A percentile compares a stretch with the other conserved stretches of the same genome.
These are phyloP conservation scores for Artemia franciscana DNA, from an alignment of 1,140 invertebrate species.

Conservation along the genomic window DNA sequence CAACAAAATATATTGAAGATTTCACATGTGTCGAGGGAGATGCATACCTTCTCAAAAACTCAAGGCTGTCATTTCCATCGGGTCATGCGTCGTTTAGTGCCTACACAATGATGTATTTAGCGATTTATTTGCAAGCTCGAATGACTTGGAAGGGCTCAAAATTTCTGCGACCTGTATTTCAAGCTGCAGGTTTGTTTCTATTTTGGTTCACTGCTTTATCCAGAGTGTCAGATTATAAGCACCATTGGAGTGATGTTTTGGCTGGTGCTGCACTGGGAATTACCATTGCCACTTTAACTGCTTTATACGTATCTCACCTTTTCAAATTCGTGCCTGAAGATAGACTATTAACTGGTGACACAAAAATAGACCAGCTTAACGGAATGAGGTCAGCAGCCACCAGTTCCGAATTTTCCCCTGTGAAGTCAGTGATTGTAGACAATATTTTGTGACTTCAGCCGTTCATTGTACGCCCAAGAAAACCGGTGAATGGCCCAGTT, in stretches of 20 bases:
- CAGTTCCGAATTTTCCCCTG: too few relatives aligned
- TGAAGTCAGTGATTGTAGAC: too few relatives aligned
- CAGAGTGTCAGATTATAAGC: conserved; percentile 80
- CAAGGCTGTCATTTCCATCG: conserved; percentile 30
- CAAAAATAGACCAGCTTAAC: too few relatives aligned
- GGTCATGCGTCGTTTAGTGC: conserved; percentile 29
- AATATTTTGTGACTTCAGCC: too few relatives aligned
- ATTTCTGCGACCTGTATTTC: conserved; percentile 46
- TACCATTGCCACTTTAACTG: too few relatives aligned
- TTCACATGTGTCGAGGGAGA: conserved; percentile 20
- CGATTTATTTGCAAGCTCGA: conserved; percentile 56
- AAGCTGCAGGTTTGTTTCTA: conserved; percentile 29
- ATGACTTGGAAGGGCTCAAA: conserved; percentile 42
- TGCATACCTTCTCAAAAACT: conserved; percentile 9
- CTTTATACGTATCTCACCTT: too few relatives aligned
- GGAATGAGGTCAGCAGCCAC: too few relatives aligned
- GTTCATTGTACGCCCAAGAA: too few relatives aligned
- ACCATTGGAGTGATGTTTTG: conserved; percentile 75
- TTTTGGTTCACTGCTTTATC: conserved; percentile 60
- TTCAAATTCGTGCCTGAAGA: too few relatives aligned
- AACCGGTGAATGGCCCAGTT: too few relatives aligned
- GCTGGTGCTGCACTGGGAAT: conserved; percentile 35
- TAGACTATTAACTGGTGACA: too few relatives aligned
- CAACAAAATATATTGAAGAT: conserved; percentile 20
- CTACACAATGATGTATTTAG: conserved; percentile 24